Evolutionary conservation across 2,797 vertebrate species (phyloP), one percentile per base, ranked within the genome.

Genomic region (Ambastaia sidthimunki): DNA sequence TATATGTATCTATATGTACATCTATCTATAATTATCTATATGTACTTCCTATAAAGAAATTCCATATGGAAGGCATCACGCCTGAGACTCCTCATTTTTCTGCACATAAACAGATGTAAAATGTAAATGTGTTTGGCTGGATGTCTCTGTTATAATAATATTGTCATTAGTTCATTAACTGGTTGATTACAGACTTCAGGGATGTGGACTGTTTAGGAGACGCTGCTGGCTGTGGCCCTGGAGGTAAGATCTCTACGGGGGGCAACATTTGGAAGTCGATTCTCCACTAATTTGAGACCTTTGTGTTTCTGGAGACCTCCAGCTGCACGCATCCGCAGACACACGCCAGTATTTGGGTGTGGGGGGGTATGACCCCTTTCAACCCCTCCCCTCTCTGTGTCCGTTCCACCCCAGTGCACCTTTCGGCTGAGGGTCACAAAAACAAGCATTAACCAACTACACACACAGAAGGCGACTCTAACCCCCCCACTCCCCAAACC

Each of bases 261-360:
- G 86, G 85, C 75, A 69, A 76, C 28, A 62, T 88, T 85, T 84
- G 85, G 80, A 86, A 86, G 86, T 86, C 79, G 78, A 87, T 88
- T 85, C 80, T 82, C 81, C 60, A 81, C 85, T 88, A 89, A 88
- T 89, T 86, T 72, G 72, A 77, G 60, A 66, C 82, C 85, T 90
- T 93, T 91, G 87, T 92, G 86, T 80, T 68, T 71, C 18, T 28
- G 80, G 50, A 80, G 18, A 55, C 82, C 57, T 83, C 81, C 91
- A 89, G 89, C 88, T 89, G 91, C 84, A 78, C 67, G 84, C 87
- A 89, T 90, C 86, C 80, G 88, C 89, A 91, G 89, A 92, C 92
- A 88, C 91, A 90, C 89, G 82, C 88, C 84, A 21, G 81, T 86
- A 82, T 93, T 91, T 89, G 87, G 84, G 85, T 87, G 84, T 82